phyloP scores from a whole-genome alignment of 2,888 invertebrate genomes.

The Apeira syringaria region DNA sequence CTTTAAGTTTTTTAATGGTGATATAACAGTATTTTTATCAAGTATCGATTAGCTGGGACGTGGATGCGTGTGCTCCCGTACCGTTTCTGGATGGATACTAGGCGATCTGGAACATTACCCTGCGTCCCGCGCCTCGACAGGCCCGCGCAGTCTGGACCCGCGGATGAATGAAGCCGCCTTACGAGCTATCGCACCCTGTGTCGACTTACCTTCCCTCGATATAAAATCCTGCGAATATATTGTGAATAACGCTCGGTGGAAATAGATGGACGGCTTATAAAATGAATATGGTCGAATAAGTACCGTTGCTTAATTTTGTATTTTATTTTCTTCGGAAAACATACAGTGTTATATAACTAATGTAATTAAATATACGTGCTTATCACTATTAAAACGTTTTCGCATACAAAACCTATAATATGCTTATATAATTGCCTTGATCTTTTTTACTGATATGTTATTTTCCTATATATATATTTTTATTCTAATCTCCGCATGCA shows the following conservation, averaged over 20 bases:
- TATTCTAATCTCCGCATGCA: too few relatives aligned
- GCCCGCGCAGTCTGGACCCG: slow-evolving; percentile 69
- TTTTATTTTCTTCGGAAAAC: slow-evolving; percentile 11
- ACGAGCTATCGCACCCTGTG: slow-evolving; percentile 13
- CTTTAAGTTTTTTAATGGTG: slow-evolving; percentile 8
- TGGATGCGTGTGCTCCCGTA: slow-evolving; percentile 38
- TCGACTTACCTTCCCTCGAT: slow-evolving; percentile 50
- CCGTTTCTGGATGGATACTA: slow-evolving; percentile 57
- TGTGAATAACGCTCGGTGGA: slow-evolving; percentile 66
- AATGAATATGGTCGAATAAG: slow-evolving; percentile 52
- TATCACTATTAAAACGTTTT: too few relatives aligned
- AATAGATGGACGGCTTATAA: slow-evolving; percentile 64
- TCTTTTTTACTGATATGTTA: too few relatives aligned
- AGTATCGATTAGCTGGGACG: slow-evolving; percentile 7
- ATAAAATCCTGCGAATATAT: slow-evolving; percentile 63
- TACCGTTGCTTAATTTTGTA: slow-evolving; percentile 16
- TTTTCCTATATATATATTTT: too few relatives aligned
- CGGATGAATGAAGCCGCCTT: slow-evolving; percentile 63
- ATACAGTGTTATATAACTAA: too few relatives aligned
- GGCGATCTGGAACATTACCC: slow-evolving; percentile 55
- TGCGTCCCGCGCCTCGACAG: slow-evolving; percentile 36
- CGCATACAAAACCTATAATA: too few relatives aligned
- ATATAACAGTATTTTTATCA: not conserved
- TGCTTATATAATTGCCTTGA: too few relatives aligned
- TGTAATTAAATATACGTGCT: too few relatives aligned